Conservation (phyloP, 2,888 invertebrate genomes). For the Euproctis similis region DNA sequence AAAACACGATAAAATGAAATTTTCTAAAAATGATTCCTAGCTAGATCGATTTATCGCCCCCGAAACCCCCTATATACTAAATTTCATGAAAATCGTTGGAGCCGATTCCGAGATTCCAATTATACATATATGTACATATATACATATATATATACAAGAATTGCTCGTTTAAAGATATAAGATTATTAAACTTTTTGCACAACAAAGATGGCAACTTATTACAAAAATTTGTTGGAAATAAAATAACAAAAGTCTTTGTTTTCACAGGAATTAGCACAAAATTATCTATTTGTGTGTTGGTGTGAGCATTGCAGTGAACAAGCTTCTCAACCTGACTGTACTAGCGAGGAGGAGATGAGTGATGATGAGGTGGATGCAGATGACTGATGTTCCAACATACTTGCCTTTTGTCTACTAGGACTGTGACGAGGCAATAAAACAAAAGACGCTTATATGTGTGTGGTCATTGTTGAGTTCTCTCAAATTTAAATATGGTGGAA, state of each 20-base stretch:
- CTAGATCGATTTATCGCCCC: too few species aligned
- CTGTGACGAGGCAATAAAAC: slow-evolving; percentile 33
- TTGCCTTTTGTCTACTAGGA: slow-evolving; percentile 66
- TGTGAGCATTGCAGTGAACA: slow-evolving; percentile 87
- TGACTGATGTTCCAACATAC: slow-evolving; percentile 70
- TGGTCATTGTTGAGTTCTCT: neutral
- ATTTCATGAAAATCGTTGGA: too few species aligned
- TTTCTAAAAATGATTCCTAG: too few species aligned
- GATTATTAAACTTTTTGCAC: too few species aligned
- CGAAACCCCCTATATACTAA: too few species aligned
- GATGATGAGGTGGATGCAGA: slow-evolving; percentile 65
- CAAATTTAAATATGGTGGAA: neutral
- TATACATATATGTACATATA: too few species aligned
- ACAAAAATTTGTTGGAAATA: too few species aligned
- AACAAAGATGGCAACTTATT: too few species aligned
- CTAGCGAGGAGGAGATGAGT: slow-evolving; percentile 87
- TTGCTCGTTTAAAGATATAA: too few species aligned
- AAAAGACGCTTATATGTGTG: slow-evolving; percentile 4
- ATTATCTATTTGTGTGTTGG: slow-evolving; percentile 88
- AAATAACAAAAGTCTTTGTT: neutral
- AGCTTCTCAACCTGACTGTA: slow-evolving; percentile 84
- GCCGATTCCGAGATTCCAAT: too few species aligned
- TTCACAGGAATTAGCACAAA: slow-evolving; percentile 76
- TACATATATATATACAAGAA: too few species aligned
- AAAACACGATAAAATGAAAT: too few species aligned